Percentiles rank a stretch among this genome's conserved stretches.
phyloP scores from a whole-genome alignment of 2,113 vertebrate species.

The Elanoides forficatus region DNA sequence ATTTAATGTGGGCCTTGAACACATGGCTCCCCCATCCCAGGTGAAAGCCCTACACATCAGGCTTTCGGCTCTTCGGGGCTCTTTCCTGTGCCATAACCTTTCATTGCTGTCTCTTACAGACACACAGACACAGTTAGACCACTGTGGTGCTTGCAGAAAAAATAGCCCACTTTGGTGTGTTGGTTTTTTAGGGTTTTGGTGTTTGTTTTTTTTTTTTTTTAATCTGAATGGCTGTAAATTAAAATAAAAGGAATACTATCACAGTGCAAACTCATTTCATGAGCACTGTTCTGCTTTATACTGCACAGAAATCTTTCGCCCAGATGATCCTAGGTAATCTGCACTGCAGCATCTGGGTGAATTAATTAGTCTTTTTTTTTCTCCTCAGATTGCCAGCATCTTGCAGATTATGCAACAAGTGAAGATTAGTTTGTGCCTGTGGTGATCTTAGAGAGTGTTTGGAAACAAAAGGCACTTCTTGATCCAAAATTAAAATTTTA shows the following conservation, averaged over 20 bases:
- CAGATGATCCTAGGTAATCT: slow-evolving; percentile 58
- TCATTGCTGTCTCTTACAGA: not conserved
- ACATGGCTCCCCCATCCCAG: not conserved
- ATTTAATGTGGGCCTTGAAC: not conserved
- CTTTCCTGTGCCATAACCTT: not conserved
- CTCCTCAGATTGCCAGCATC: slow-evolving; percentile 6
- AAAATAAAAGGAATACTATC: not conserved
- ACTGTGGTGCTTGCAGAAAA: not conserved
- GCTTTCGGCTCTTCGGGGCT: not conserved
- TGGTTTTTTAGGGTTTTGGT: not conserved
- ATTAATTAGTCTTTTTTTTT: slow-evolving; percentile 41
- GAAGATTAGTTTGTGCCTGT: slow-evolving; percentile 48
- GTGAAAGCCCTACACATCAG: not conserved
- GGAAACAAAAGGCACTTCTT: slow-evolving; percentile 11
- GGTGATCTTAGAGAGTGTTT: slow-evolving; percentile 35
- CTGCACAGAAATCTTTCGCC: slow-evolving; percentile 23
- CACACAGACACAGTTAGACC: not conserved
- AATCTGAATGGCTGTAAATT: not conserved
- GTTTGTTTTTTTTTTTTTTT: not conserved
- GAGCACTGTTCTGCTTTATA: slow-evolving; percentile 2
- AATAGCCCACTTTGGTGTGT: accelerated
- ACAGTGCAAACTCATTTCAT: slow-evolving; percentile 2
- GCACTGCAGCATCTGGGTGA: slow-evolving; percentile 52
- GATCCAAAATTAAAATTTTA: slow-evolving; percentile 32
- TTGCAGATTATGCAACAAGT: slow-evolving; percentile 62